Evolutionary conservation across 2,113 vertebrate genomes (phyloP), one percentile per base, ranked within the genome.

Genomic region (Mus pahari): DNA sequence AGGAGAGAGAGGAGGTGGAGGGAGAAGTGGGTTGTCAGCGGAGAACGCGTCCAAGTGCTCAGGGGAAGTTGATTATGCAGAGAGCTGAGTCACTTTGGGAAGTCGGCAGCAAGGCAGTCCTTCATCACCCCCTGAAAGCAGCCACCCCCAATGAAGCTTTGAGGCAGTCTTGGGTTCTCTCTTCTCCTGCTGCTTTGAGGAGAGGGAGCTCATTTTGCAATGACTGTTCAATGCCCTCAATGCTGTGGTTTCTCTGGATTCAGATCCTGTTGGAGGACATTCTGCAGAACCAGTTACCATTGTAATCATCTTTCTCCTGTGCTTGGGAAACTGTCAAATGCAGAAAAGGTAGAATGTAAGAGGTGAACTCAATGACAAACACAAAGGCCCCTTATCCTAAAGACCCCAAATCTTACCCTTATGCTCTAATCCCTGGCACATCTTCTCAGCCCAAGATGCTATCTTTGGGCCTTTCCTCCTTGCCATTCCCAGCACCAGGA

Each of bases 31-130:
- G 53, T 79, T 92, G 84, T 95, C 60, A 19, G 60, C 70, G 86
- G 66, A 96, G 62, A 84, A 50, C 22, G 14, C 66, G 74, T 92
- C 78, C 39, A 62, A 9, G 50, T 94, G 86, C 84, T 82, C 62
- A 42, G 73, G 58, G 91, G 33, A 92, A n/a, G 71, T 13, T 82
- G 60, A 89, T 93, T 58, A 68, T 74, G 75, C 7, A 50, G 83
- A 68, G 79, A 93, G 31, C n/a, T 97, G 97, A 97, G 71, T 97
- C 97, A 94, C 75, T 58, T 28, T 0, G 14, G 95, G 90, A 88
- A 97, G 55, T 88, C 94, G 90, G 82, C 64, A 94, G 71, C 45
- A 84, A 58, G 93, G 71, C 45, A 84, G 77, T 17, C 16, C 84
- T 96, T 96, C 86, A 92, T 75, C 10, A 14, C 66, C 81, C 94